Evolutionary conservation across 2,113 vertebrate species (phyloP).

Genomic region (Embiotoca jacksoni): DNA sequence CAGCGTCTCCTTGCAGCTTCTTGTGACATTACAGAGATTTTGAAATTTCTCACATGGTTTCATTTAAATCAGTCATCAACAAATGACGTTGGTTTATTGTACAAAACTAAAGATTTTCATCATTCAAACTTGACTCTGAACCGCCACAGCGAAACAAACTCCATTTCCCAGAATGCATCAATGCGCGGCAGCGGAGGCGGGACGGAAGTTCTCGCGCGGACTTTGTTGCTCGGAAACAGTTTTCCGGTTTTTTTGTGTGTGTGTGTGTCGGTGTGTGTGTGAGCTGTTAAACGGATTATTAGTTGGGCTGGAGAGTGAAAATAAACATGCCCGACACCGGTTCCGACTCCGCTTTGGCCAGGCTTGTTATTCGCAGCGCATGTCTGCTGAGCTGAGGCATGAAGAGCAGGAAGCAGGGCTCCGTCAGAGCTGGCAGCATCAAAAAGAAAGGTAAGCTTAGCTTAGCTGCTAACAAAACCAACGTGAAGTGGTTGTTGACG

Average conservation of each 20-base stretch:
- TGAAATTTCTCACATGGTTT: too few relatives aligned
- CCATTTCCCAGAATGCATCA: slow-evolving; percentile 67
- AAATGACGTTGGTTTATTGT: too few relatives aligned
- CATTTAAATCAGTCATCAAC: too few relatives aligned
- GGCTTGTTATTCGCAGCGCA: neutral
- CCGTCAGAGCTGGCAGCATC: slow-evolving; percentile 61
- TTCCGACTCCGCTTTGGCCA: neutral
- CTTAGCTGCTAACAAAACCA: slow-evolving; percentile 35
- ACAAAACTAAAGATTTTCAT: too few relatives aligned
- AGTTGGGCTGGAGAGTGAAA: neutral
- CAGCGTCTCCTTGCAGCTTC: too few relatives aligned
- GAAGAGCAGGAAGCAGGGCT: slow-evolving; percentile 78
- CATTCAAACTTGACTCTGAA: too few relatives aligned
- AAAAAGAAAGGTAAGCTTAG: slow-evolving; percentile 78
- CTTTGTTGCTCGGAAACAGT: slow-evolving; percentile 59
- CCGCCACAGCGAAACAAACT: slow-evolving; percentile 26
- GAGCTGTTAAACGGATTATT: slow-evolving; percentile 40
- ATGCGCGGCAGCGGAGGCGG: slow-evolving; percentile 64
- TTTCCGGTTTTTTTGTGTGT: slow-evolving; percentile 42
- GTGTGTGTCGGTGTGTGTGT: neutral
- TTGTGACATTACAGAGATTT: too few relatives aligned
- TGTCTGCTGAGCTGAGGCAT: slow-evolving; percentile 63
- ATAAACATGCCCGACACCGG: slow-evolving; percentile 26
- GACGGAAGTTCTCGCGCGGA: slow-evolving; percentile 25
- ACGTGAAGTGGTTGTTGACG: slow-evolving; percentile 12